Conservation (phyloP, 2,797 vertebrate species). For the Cyclopterus lumpus region DNA sequence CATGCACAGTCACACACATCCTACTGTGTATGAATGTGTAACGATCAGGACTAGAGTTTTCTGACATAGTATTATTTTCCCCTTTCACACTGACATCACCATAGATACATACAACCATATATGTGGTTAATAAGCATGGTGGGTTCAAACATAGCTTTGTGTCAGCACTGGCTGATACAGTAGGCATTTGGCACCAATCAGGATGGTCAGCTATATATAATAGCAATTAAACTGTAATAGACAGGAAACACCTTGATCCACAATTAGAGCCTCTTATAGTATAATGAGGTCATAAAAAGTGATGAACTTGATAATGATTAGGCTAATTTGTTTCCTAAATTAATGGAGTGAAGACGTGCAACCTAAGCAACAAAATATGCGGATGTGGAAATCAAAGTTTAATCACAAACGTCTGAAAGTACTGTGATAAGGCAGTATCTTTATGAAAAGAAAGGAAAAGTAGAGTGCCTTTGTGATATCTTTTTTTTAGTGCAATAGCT, state of each 20-base stretch:
- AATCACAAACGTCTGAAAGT: conserved; percentile 43
- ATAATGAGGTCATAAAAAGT: conserved; percentile 65
- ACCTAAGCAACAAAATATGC: conserved; percentile 51
- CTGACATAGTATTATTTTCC: not conserved
- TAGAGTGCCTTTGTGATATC: conserved; percentile 4
- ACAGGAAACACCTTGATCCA: conserved; percentile 60
- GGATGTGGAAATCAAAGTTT: conserved; percentile 28
- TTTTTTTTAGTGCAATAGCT: conserved; percentile 21
- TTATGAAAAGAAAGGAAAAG: conserved; percentile 1
- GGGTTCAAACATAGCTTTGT: not conserved
- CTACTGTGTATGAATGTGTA: not conserved
- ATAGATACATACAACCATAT: not conserved
- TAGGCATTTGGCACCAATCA: conserved; percentile 10
- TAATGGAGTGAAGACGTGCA: conserved; percentile 39
- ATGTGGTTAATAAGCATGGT: conserved; percentile 3
- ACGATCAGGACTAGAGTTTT: not conserved
- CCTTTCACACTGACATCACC: not conserved
- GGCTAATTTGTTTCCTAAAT: conserved; percentile 59
- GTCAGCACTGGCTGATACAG: conserved; percentile 20
- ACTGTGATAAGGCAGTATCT: conserved; percentile 13
- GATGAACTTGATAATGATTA: conserved; percentile 62
- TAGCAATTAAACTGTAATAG: conserved; percentile 48
- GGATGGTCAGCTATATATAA: conserved; percentile 12
- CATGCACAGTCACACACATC: conserved; percentile 1
- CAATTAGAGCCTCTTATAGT: conserved; percentile 52